Evolutionary conservation across 2,888 invertebrate species (phyloP).

Genomic region (Euproctis similis): DNA sequence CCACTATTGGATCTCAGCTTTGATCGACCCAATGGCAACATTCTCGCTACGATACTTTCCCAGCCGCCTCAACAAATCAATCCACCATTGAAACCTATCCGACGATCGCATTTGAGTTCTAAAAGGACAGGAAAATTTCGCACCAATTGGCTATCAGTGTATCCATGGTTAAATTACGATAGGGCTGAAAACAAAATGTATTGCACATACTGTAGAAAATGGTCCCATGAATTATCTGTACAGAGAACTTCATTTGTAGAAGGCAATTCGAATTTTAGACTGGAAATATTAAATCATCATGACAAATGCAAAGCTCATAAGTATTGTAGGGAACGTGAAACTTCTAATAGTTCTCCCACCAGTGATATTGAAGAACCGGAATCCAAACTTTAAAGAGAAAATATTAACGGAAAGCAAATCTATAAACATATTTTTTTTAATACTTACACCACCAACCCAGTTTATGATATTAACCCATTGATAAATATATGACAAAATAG

Average conservation of each 20-base stretch:
- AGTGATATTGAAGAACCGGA: not conserved
- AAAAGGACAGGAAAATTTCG: conserved; percentile 81
- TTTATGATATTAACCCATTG: too few species aligned
- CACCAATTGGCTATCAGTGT: conserved; percentile 80
- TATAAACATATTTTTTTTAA: too few species aligned
- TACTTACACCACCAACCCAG: too few species aligned
- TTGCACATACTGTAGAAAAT: conserved; percentile 83
- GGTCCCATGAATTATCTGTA: conserved; percentile 78
- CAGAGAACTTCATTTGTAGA: conserved; percentile 87
- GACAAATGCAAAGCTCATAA: conserved; percentile 86
- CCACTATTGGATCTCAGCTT: conserved; percentile 34
- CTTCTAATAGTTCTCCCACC: conserved; percentile 16
- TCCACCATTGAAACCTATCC: conserved; percentile 15
- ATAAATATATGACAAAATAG: too few species aligned
- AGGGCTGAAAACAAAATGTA: conserved; percentile 81
- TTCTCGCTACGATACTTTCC: conserved; percentile 34
- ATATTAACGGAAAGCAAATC: too few species aligned
- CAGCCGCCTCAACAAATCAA: conserved; percentile 50
- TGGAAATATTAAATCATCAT: conserved; percentile 87
- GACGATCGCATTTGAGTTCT: conserved; percentile 25
- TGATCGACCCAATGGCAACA: conserved; percentile 26
- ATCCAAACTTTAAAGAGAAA: too few species aligned
- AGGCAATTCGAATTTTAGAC: conserved; percentile 84
- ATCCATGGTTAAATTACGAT: conserved; percentile 84
- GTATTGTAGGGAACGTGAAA: conserved; percentile 75